A percentile compares a stretch with the other conserved stretches of the same genome.
Evolutionary conservation across 1,140 invertebrate species (phyloP).

Genomic region (Magallana angulata): DNA sequence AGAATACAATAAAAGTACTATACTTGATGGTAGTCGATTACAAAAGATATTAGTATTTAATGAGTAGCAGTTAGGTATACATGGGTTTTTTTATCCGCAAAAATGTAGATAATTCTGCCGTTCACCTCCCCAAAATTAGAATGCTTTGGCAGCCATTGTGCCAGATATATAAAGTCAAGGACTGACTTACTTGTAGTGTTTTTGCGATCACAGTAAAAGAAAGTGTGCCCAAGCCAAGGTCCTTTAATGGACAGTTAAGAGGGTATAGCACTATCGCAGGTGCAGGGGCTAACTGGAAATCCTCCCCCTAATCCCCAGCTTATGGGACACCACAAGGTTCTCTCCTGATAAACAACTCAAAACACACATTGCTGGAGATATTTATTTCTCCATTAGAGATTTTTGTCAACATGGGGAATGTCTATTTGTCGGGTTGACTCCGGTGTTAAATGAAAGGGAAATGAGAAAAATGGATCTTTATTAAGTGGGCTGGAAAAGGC

Average conservation of each 20-base stretch:
- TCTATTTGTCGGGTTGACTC: background rate
- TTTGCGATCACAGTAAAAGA: background rate
- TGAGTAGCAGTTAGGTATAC: background rate
- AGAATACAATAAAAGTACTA: background rate
- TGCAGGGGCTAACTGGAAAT: constrained; percentile 31
- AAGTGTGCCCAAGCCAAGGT: background rate
- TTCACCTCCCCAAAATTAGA: background rate
- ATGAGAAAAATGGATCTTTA: constrained; percentile 15
- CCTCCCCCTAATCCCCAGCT: background rate
- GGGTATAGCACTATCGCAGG: background rate
- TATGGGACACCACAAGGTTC: constrained; percentile 7
- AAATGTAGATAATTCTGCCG: background rate
- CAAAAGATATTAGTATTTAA: background rate
- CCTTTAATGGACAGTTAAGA: constrained; percentile 37
- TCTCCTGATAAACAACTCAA: background rate
- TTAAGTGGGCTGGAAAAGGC: constrained; percentile 18
- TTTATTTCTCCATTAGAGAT: constrained; percentile 1
- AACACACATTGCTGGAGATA: constrained; percentile 2
- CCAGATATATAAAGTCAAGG: too few species aligned
- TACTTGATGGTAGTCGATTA: background rate
- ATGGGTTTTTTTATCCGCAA: background rate
- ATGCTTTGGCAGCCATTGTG: too few species aligned
- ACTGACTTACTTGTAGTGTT: background rate
- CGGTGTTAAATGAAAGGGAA: constrained; percentile 1
- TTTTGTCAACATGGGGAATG: constrained; percentile 3